Base-by-base conservation (phyloP, 2,888 invertebrate genomes). In the Zele albiditarsus region DNA sequence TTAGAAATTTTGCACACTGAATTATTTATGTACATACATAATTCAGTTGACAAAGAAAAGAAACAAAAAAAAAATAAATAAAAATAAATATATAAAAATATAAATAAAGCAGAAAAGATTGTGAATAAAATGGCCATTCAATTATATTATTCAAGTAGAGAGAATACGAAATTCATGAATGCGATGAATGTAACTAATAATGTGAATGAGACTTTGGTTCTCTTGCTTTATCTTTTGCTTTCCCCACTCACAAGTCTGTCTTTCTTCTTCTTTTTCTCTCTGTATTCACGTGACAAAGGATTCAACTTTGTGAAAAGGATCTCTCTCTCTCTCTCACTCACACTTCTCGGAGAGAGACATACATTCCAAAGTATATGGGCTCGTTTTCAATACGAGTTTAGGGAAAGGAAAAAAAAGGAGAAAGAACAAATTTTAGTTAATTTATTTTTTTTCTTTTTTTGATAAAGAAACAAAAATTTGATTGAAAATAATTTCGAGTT, bases 111-210 rank as follows among this genome's bases (percentile, higher is more conserved):
- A 10, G n/a, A 23, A 57, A 31, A 69, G 14, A 49, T 20, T 65
- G 16, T 12, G 33, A 23, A 12, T 10, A 57, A 69, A 69, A 71
- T 42, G 42, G 60, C 28, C 33, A 33, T 71, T 71, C 57, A 69
- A 69, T 69, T 46, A 27, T 27, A 46, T 67, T 67, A 16, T 46
- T 33, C 20, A 6, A 38, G 46, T 31, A 16, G 31, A 38, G 65
- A 65, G 23, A 31, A 38, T 65, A 25, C 65, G 25, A 12, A 60
- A 60, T 71, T 71, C 42, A 60, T 71, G 60, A 71, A 71, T 71
- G 28, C 57, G n/a, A 57, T 28, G 53, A 28, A 25, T 23, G 25
- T 42, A 60, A 71, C 62, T 71, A 60, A 71, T 60, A 71, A 71
- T 71, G 31, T 69, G 69, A 33, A 25, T 71, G 71, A 71, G 38